Conservation (phyloP, 2,113 vertebrate genomes). For the Malurus cyaneus region DNA sequence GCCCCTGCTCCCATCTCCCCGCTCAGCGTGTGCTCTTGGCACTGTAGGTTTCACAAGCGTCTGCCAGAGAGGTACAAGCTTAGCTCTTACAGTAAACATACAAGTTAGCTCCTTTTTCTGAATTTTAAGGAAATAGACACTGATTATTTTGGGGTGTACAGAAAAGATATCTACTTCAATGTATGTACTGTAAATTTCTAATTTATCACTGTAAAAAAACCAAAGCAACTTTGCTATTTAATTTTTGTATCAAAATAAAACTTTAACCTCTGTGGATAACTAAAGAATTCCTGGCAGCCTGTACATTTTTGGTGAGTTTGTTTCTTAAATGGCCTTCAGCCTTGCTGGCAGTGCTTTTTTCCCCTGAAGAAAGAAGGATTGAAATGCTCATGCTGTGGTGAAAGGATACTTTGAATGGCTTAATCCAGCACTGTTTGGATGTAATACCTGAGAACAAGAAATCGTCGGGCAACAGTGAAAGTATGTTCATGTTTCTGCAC, state of each 20-base stretch:
- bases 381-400: not conserved
- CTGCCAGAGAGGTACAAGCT: constrained; percentile 58
- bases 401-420: not conserved
- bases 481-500: not conserved
- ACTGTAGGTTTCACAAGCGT: not conserved
- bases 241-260: constrained; percentile 86
- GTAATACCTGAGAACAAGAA: not conserved
- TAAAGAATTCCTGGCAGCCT: not conserved
- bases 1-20: not conserved
- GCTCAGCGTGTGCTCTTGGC: not conserved
- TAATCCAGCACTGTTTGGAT: not conserved
- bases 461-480: not conserved
- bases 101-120: not conserved
- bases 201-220: constrained; percentile 83
- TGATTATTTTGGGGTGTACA: constrained; percentile 70
- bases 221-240: constrained; percentile 80
- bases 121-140: constrained; percentile 63
- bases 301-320: not conserved
- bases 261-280: constrained; percentile 66
- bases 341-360: not conserved
- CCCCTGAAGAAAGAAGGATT: not conserved
- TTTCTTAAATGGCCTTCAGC: not conserved
- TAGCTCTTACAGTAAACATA: not conserved
- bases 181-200: constrained; percentile 86
- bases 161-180: constrained; percentile 74